A percentile compares a stretch with the other conserved stretches of the same genome.
These are phyloP conservation scores for Mobula birostris DNA, from an alignment of 2,113 vertebrate genomes.

Conservation along the genomic window DNA sequence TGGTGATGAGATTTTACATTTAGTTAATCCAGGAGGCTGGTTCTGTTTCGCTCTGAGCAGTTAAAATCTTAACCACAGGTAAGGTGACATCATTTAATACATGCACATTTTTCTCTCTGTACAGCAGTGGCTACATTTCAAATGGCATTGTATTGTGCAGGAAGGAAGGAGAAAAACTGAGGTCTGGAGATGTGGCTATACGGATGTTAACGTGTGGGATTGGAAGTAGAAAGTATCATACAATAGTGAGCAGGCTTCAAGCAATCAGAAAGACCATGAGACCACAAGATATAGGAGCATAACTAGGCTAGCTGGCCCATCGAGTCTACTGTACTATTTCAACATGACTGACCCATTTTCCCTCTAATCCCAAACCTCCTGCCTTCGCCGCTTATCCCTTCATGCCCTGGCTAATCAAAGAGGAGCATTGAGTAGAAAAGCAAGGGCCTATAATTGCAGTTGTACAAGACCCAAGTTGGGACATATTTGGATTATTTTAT, in stretches of 20 bases:
- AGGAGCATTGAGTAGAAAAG: neutral
- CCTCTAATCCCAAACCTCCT: no score
- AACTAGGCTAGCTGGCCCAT: no score
- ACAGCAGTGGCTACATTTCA: neutral
- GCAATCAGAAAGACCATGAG: neutral
- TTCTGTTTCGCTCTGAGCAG: neutral
- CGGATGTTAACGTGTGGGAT: neutral
- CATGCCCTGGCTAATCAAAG: no score
- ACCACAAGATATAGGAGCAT: no score
- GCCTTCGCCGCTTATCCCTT: no score
- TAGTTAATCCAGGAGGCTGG: neutral
- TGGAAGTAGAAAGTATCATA: neutral
- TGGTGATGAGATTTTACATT: neutral
- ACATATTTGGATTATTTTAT: neutral
- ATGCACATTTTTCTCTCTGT: neutral
- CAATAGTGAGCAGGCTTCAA: neutral
- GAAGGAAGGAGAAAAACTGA: neutral
- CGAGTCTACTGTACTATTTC: no score
- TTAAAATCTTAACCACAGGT: neutral
- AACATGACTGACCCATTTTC: no score
- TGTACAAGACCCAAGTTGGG: neutral
- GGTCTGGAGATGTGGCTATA: neutral
- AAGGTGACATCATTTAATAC: neutral
- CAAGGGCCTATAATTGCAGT: neutral
- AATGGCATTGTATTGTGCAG: neutral